These are phyloP conservation scores for Caranx melampygus DNA, from an alignment of 2,113 vertebrate genomes.

Conservation along the genomic window DNA sequence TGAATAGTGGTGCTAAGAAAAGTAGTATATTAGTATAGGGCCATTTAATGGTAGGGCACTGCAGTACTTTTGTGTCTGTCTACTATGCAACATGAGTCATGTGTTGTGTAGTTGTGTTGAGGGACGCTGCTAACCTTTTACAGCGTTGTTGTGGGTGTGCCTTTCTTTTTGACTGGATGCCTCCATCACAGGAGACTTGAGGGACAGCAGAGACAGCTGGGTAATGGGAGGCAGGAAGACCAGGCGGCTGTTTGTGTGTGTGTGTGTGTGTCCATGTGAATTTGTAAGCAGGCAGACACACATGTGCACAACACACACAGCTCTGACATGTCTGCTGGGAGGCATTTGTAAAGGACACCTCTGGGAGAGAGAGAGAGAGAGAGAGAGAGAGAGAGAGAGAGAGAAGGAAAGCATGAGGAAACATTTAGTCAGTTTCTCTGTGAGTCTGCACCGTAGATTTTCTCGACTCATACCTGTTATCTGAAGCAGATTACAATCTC, in stretches of 20 bases:
- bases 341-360: slow-evolving; percentile 9
- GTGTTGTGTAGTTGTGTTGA: neutral
- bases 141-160: neutral
- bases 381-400: slow-evolving; percentile 18
- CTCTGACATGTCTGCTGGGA: slow-evolving; percentile 6
- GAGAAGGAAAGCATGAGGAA: slow-evolving; percentile 26
- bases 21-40: no score
- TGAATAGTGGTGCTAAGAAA: no score
- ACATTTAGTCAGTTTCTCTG: slow-evolving; percentile 45
- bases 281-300: slow-evolving; percentile 3
- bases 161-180: slow-evolving; percentile 19
- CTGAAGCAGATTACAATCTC: slow-evolving; percentile 40
- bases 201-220: slow-evolving; percentile 41
- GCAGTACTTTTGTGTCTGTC: no score
- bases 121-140: slow-evolving; percentile 12
- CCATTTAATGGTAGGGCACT: no score
- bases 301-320: neutral
- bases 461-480: slow-evolving; percentile 27
- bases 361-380: slow-evolving; percentile 6
- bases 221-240: slow-evolving; percentile 5
- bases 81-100: neutral
- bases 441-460: slow-evolving; percentile 25
- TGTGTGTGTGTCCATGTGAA: neutral
- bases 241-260: neutral
- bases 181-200: slow-evolving; percentile 17